Percentiles rank a stretch among this genome's conserved stretches.
phyloP scores from a whole-genome alignment of 2,113 vertebrate species.

The Pelodiscus sinensis region DNA sequence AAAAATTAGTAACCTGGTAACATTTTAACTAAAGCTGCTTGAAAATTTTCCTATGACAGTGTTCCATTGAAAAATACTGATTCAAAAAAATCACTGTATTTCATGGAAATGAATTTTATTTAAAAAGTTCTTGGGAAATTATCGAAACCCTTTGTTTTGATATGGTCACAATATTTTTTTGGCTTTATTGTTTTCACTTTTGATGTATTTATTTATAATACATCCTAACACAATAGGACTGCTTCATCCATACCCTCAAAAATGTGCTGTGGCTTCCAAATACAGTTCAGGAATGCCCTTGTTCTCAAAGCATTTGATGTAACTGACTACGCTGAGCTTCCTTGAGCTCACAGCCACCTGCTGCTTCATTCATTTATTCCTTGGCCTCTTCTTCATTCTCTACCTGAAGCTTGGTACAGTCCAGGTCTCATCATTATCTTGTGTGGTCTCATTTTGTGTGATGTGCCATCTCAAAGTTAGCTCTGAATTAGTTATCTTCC shows the following conservation, averaged over 20 bases:
- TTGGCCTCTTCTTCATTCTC: background rate
- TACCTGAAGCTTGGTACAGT: background rate
- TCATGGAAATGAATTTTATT: background rate
- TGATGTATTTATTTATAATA: background rate
- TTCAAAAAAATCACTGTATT: background rate
- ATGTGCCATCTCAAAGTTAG: conserved; percentile 15
- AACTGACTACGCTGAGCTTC: background rate
- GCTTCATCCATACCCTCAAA: background rate
- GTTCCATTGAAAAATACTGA: background rate
- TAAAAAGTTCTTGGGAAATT: background rate
- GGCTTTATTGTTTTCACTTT: background rate
- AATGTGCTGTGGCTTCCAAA: background rate
- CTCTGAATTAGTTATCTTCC: background rate
- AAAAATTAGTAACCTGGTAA: background rate
- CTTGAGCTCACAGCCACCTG: background rate
- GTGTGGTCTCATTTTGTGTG: conserved; percentile 7
- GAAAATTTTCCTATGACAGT: background rate
- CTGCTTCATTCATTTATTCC: background rate
- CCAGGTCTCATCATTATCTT: background rate
- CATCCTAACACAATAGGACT: background rate
- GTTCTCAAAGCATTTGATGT: background rate
- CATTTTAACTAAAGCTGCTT: background rate
- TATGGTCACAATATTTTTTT: background rate
- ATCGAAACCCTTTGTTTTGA: background rate
- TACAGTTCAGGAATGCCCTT: conserved; percentile 17